Percentiles rank a stretch among this genome's conserved stretches.
Conservation (phyloP, 1,140 invertebrate genomes). For the Rhyzopertha dominica region DNA sequence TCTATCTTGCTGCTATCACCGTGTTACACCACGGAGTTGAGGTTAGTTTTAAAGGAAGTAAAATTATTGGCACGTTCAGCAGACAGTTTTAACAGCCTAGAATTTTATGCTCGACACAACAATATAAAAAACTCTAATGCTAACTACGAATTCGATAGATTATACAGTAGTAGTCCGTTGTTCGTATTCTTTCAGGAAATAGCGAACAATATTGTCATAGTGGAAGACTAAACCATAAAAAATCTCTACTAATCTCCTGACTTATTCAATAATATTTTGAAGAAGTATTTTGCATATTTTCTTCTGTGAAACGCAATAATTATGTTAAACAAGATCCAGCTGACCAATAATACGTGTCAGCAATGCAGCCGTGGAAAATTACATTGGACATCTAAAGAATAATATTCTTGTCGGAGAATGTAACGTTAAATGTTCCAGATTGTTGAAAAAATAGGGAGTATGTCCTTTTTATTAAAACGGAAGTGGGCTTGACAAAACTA, state of each 20-base stretch:
- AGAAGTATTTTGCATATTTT: constrained; percentile 13
- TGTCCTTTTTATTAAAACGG: background rate
- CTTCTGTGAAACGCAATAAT: constrained; percentile 5
- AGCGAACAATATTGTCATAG: no score
- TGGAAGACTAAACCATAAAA: no score
- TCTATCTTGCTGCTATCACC: background rate
- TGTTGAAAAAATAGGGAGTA: constrained; percentile 10
- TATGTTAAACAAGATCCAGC: no score
- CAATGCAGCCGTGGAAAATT: constrained; percentile 13
- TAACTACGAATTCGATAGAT: no score
- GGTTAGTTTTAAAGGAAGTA: background rate
- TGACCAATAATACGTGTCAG: background rate
- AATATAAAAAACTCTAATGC: no score
- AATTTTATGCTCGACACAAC: no score
- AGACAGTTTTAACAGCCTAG: background rate
- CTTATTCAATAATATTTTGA: constrained; percentile 3
- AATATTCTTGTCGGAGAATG: constrained; percentile 2
- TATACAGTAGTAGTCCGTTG: no score
- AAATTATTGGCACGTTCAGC: constrained; percentile 3
- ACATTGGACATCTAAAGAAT: constrained; percentile 10
- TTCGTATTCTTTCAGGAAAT: no score
- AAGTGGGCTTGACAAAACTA: background rate
- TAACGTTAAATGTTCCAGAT: constrained; percentile 14
- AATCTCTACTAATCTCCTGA: background rate
- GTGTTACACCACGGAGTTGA: background rate